These are phyloP conservation scores for Apocheima hispidaria DNA, from an alignment of 2,888 invertebrate species.

Conservation along the genomic window DNA sequence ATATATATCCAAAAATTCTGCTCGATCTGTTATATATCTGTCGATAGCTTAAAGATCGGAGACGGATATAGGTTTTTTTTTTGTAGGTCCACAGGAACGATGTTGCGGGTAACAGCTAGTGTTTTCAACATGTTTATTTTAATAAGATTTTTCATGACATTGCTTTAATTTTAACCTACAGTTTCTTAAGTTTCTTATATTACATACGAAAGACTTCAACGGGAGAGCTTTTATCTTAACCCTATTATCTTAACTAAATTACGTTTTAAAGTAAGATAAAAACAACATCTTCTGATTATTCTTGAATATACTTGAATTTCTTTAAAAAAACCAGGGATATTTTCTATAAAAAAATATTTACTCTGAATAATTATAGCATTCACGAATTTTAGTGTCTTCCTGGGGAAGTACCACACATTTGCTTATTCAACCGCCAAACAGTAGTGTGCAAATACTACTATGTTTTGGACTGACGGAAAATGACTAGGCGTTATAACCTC, in stretches of 20 bases:
- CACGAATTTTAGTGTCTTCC: no score
- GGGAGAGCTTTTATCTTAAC: slow-evolving; percentile 21
- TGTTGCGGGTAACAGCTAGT: no score
- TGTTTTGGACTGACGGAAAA: no score
- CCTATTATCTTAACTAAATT: slow-evolving; percentile 15
- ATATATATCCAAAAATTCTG: no score
- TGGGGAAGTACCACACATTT: no score
- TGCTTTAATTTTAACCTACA: slow-evolving; percentile 16
- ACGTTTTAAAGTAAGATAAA: neutral
- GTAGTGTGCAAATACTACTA: no score
- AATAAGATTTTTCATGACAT: slow-evolving; percentile 1
- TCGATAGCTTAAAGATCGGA: no score
- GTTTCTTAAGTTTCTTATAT: slow-evolving; percentile 5
- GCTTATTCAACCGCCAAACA: no score
- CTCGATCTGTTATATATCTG: no score
- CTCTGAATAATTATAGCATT: neutral
- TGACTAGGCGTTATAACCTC: no score
- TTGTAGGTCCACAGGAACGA: no score
- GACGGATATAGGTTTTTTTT: no score
- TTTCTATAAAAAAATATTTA: neutral
- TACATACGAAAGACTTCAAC: slow-evolving; percentile 34
- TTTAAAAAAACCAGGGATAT: neutral
- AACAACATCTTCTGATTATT: slow-evolving; percentile 4
- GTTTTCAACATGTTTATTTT: slow-evolving; percentile 1
- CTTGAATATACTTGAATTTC: neutral